Conservation (phyloP, 2,888 invertebrate species). For the Carabus problematicus region DNA sequence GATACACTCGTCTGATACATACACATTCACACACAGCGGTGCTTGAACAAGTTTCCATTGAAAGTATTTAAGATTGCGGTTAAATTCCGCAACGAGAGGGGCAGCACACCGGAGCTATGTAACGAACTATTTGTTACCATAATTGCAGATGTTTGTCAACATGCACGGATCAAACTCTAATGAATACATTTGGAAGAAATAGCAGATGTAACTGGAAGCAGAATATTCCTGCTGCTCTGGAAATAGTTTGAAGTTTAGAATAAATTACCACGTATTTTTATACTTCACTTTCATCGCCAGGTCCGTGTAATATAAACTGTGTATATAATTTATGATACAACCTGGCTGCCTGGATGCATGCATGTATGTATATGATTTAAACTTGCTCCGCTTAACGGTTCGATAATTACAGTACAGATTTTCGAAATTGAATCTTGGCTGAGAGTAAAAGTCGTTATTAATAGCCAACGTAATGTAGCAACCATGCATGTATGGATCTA, state of each 20-base stretch:
- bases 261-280: too few species aligned
- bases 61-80: constrained; percentile 51
- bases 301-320: background rate
- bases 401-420: constrained; percentile 3
- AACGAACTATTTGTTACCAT: too few species aligned
- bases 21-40: constrained; percentile 48
- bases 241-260: too few species aligned
- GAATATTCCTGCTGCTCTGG: too few species aligned
- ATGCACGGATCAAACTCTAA: too few species aligned
- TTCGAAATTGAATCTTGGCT: constrained; percentile 15
- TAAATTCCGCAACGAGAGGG: constrained; percentile 25
- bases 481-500: too few species aligned
- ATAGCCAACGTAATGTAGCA: constrained; percentile 48
- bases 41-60: constrained; percentile 56
- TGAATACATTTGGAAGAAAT: too few species aligned
- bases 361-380: constrained; percentile 11
- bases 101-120: too few species aligned
- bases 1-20: too few species aligned
- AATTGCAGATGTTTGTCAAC: constrained; percentile 34
- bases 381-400: constrained; percentile 14
- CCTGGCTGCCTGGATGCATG: background rate
- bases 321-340: background rate
- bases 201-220: too few species aligned
- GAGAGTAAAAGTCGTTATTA: constrained; percentile 18
- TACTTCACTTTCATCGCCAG: too few species aligned